These are phyloP conservation scores for Glaucopsyche alexis DNA, from an alignment of 2,888 invertebrate genomes.

Conservation along the genomic window DNA sequence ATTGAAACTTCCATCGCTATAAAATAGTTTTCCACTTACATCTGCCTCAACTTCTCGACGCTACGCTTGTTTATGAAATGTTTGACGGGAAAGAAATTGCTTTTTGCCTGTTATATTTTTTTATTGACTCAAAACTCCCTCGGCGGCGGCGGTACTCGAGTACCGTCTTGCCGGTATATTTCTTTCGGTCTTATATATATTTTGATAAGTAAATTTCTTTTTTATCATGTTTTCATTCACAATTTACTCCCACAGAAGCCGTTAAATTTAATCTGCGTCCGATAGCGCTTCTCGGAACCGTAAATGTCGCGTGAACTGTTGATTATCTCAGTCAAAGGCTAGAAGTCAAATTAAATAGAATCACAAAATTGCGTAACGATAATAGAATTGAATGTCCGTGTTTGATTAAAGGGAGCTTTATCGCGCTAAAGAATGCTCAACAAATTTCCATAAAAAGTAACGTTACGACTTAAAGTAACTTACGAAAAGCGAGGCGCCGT, in stretches of 20 bases:
- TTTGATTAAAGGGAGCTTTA: background rate
- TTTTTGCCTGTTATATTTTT: slow-evolving; percentile 48
- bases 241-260: slow-evolving; percentile 6
- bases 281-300: background rate
- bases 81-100: slow-evolving; percentile 70
- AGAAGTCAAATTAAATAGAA: background rate
- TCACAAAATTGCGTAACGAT: background rate
- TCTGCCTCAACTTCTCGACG: slow-evolving; percentile 43
- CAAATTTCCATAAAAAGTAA: slow-evolving; percentile 17
- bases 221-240: slow-evolving; percentile 25
- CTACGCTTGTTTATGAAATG: slow-evolving; percentile 65
- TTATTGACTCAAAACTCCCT: slow-evolving; percentile 34
- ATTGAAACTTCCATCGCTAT: slow-evolving; percentile 40
- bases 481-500: background rate
- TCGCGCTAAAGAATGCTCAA: slow-evolving; percentile 8
- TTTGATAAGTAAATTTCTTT: slow-evolving; percentile 26
- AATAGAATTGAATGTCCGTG: background rate
- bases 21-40: slow-evolving; percentile 58
- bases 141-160: slow-evolving; percentile 6
- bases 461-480: background rate
- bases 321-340: slow-evolving; percentile 3
- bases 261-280: slow-evolving; percentile 1
- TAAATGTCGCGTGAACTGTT: slow-evolving; percentile 5
- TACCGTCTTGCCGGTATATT: slow-evolving; percentile 15
- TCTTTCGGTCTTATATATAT: background rate